Evolutionary conservation across 2,113 vertebrate species (phyloP).

Genomic region (Oplegnathus fasciatus): DNA sequence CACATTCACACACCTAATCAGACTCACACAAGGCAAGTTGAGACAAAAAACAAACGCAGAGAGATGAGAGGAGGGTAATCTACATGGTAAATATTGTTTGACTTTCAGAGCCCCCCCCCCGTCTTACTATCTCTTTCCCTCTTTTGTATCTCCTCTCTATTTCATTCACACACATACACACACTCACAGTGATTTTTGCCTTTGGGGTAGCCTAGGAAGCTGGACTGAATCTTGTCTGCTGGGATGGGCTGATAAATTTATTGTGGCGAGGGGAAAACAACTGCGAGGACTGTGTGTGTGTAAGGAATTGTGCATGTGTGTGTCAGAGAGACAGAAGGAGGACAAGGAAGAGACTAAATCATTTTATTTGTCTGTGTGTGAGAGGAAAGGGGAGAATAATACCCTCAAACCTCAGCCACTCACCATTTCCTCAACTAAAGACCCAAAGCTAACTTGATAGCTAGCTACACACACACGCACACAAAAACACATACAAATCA

Average conservation of each 20-base stretch:
- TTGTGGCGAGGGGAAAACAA: constrained; percentile 58
- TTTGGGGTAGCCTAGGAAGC: constrained; percentile 47
- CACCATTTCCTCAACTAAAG: constrained; percentile 36
- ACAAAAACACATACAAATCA: neutral
- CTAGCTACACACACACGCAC: constrained; percentile 2
- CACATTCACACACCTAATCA: constrained; percentile 23
- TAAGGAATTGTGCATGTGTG: constrained; percentile 39
- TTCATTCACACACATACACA: neutral
- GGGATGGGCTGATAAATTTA: constrained; percentile 68
- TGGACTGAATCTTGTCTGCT: constrained; percentile 55
- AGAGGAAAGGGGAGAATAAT: constrained; percentile 47
- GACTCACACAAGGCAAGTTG: neutral
- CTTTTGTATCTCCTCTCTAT: constrained; percentile 32
- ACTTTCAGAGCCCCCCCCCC: constrained; percentile 47
- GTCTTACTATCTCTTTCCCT: constrained; percentile 2
- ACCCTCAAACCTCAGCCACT: constrained; percentile 48
- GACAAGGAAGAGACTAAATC: constrained; percentile 37
- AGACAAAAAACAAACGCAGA: constrained; percentile 51
- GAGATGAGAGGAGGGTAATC: constrained; percentile 49
- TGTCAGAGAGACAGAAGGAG: constrained; percentile 50
- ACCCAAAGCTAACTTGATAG: constrained; percentile 27
- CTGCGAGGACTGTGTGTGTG: constrained; percentile 44
- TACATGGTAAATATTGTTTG: constrained; percentile 61
- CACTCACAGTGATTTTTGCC: constrained; percentile 31
- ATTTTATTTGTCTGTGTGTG: constrained; percentile 3